Conservation (phyloP, 2,113 vertebrate genomes). For the Smithornis capensis region DNA sequence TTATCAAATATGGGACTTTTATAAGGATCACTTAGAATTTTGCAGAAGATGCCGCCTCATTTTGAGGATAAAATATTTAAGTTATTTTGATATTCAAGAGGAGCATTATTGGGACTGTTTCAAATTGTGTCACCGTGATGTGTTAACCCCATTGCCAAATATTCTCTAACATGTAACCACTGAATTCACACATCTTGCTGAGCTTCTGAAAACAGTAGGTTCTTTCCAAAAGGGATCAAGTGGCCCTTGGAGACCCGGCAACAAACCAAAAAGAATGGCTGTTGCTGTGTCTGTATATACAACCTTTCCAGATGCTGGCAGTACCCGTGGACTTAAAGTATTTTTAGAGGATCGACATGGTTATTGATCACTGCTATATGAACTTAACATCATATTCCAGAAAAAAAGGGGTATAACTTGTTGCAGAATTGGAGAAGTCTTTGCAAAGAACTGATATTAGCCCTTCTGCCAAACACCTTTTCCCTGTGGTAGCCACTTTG, state of each 20-base stretch:
- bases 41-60: constrained; percentile 90
- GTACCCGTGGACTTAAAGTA: constrained; percentile 88
- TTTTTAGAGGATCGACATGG: constrained; percentile 88
- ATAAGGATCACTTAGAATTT: constrained; percentile 89
- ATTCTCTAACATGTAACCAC: constrained; percentile 82
- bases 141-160: constrained; percentile 84
- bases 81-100: constrained; percentile 88
- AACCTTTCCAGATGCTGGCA: constrained; percentile 85
- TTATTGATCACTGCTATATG: constrained; percentile 88
- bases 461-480: constrained; percentile 80
- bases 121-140: constrained; percentile 83
- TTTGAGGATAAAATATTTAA: constrained; percentile 88
- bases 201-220: constrained; percentile 87
- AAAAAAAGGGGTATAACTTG: constrained; percentile 80
- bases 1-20: constrained; percentile 89
- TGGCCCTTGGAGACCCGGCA: constrained; percentile 88
- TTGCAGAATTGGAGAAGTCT: constrained; percentile 87
- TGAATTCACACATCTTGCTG: constrained; percentile 84
- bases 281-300: constrained; percentile 86
- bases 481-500: constrained; percentile 78
- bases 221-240: constrained; percentile 83
- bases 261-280: constrained; percentile 85
- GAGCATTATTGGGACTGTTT: constrained; percentile 90
- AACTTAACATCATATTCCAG: constrained; percentile 85
- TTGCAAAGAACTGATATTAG: constrained; percentile 87